Conservation (phyloP, 2,888 invertebrate genomes). For the Hypolimnas misippus region DNA sequence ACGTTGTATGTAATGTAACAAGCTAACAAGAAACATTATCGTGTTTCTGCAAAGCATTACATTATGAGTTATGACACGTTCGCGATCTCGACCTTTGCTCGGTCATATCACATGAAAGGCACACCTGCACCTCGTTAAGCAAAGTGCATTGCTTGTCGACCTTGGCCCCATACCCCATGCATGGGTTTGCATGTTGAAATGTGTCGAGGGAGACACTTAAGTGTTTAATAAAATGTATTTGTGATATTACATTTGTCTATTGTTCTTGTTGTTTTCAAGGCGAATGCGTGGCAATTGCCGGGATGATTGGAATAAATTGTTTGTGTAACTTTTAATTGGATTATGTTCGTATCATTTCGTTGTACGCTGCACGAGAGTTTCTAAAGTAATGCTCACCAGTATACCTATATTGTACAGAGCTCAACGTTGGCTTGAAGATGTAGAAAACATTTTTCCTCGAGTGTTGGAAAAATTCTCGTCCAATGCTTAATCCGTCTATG, state of each 20-base stretch:
- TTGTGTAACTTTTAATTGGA: no score
- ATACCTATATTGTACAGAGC: no score
- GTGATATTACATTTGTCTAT: not conserved
- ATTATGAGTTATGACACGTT: constrained; percentile 27
- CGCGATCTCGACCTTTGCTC: constrained; percentile 30
- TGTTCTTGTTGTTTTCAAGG: not conserved
- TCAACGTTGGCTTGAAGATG: not conserved
- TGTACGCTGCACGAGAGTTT: no score
- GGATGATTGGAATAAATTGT: no score
- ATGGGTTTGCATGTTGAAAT: constrained; percentile 10
- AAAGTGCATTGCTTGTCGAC: constrained; percentile 40
- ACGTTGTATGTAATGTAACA: constrained; percentile 2
- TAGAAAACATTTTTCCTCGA: not conserved
- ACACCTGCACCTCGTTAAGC: constrained; percentile 40
- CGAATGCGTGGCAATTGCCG: no score
- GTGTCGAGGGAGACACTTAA: constrained; percentile 10
- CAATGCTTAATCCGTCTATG: not conserved
- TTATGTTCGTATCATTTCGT: no score
- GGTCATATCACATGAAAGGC: constrained; percentile 37
- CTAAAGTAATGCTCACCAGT: no score
- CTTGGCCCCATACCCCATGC: constrained; percentile 33
- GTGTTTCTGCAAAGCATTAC: constrained; percentile 15
- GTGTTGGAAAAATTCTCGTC: not conserved
- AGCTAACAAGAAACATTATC: not conserved
- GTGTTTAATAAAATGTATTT: constrained; percentile 11